Evolutionary conservation across 1,140 invertebrate species (phyloP).

Genomic region (Cardiocondyla obscurior): DNA sequence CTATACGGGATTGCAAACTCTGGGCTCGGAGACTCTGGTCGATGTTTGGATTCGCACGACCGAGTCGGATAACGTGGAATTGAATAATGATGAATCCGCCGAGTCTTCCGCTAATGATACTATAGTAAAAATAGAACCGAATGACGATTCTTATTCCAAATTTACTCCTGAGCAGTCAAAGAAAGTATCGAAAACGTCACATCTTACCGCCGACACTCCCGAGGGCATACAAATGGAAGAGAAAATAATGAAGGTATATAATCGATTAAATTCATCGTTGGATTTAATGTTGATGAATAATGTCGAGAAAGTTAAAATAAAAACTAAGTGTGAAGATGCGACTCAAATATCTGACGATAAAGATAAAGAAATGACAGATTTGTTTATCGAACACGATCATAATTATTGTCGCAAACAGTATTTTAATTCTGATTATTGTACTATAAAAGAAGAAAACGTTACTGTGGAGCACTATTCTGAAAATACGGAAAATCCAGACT

Average conservation of each 20-base stretch:
- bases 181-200: background rate
- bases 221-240: background rate
- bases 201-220: background rate
- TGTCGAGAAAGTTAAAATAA: background rate
- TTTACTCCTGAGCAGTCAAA: background rate
- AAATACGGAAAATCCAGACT: too few species aligned
- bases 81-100: background rate
- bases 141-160: background rate
- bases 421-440: slow-evolving; percentile 2
- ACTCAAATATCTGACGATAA: background rate
- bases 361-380: background rate
- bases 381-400: slow-evolving; percentile 62
- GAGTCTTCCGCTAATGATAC: background rate
- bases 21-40: slow-evolving; percentile 91
- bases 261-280: background rate
- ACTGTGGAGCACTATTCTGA: slow-evolving; percentile 73
- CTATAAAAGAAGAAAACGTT: slow-evolving; percentile 70
- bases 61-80: slow-evolving; percentile 23
- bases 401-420: slow-evolving; percentile 59
- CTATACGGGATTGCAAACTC: slow-evolving; percentile 93
- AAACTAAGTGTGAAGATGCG: background rate
- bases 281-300: background rate
- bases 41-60: slow-evolving; percentile 87
- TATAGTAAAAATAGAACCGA: background rate
- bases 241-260: background rate